Percentiles rank a stretch among this genome's conserved stretches.
Conservation (phyloP, 1,140 invertebrate genomes). For the Papilio polyxenes region DNA sequence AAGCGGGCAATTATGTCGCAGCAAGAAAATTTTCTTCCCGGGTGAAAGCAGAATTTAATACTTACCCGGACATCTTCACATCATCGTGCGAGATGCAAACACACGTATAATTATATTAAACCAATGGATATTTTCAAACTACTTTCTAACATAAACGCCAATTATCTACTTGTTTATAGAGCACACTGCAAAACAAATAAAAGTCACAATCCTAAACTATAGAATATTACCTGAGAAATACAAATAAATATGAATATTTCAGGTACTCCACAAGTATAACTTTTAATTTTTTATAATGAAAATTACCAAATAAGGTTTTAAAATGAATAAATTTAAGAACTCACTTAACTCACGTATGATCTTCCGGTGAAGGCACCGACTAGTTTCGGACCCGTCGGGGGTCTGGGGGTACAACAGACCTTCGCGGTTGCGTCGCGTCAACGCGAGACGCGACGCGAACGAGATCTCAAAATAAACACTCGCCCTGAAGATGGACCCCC, state of each 20-base stretch:
- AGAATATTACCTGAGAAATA: neutral
- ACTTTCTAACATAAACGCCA: neutral
- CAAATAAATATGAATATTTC: neutral
- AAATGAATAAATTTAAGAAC: too few relatives aligned
- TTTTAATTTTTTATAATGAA: neutral
- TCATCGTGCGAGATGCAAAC: constrained; percentile 34
- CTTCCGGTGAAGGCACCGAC: too few relatives aligned
- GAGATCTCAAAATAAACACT: too few relatives aligned
- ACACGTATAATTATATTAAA: constrained; percentile 9
- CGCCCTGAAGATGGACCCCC: too few relatives aligned
- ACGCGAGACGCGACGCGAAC: too few relatives aligned
- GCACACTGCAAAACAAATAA: neutral
- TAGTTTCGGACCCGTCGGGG: too few relatives aligned
- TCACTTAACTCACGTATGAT: too few relatives aligned
- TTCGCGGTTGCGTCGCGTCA: too few relatives aligned
- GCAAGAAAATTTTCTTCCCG: constrained; percentile 54
- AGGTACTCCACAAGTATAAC: neutral
- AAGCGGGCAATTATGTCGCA: constrained; percentile 48
- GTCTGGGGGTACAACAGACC: too few relatives aligned
- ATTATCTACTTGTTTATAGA: neutral
- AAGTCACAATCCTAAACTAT: neutral
- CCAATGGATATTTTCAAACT: constrained; percentile 12
- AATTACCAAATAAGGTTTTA: neutral
- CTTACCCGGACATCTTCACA: constrained; percentile 38
- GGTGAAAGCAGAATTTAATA: constrained; percentile 51